Evolutionary conservation across 2,797 vertebrate genomes (phyloP).

Genomic region (Oryzias sinensis): DNA sequence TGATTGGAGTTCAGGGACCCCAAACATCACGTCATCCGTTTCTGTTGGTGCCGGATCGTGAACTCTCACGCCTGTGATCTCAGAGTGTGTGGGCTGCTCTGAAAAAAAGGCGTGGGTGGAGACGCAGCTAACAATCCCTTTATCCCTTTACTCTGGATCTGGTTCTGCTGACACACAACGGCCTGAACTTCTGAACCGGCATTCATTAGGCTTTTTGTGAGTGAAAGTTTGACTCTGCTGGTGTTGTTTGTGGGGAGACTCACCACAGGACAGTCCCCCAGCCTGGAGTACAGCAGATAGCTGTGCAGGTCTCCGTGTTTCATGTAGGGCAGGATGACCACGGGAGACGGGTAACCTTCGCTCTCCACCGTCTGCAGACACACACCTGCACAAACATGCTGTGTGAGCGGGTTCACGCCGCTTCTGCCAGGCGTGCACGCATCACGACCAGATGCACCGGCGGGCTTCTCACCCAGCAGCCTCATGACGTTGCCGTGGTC

Average conservation of each 20-base stretch:
- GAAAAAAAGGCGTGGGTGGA: slow-evolving; percentile 3
- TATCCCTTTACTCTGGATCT: slow-evolving; percentile 48
- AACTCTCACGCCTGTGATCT: slow-evolving; percentile 32
- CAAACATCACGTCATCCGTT: slow-evolving; percentile 37
- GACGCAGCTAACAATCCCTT: slow-evolving; percentile 17
- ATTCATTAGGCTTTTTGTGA: slow-evolving; percentile 23
- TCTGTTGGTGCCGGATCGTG: neutral
- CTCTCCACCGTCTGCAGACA: slow-evolving; percentile 91
- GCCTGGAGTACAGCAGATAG: slow-evolving; percentile 89
- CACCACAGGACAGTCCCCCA: slow-evolving; percentile 88
- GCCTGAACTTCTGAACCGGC: slow-evolving; percentile 23
- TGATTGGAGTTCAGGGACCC: slow-evolving; percentile 54
- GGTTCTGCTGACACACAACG: slow-evolving; percentile 37
- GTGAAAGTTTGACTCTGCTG: slow-evolving; percentile 8
- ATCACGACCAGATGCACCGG: no score
- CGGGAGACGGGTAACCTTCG: slow-evolving; percentile 90
- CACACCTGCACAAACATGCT: slow-evolving; percentile 77
- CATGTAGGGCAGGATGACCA: slow-evolving; percentile 93
- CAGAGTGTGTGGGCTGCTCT: slow-evolving; percentile 4
- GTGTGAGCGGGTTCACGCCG: no score
- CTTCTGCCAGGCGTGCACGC: no score
- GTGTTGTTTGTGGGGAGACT: slow-evolving; percentile 39
- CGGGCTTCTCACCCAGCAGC: slow-evolving; percentile 78
- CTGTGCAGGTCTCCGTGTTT: slow-evolving; percentile 93
- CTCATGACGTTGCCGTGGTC: slow-evolving; percentile 92